phyloP scores from a whole-genome alignment of 2,888 invertebrate species.

The Vanessa cardui region DNA sequence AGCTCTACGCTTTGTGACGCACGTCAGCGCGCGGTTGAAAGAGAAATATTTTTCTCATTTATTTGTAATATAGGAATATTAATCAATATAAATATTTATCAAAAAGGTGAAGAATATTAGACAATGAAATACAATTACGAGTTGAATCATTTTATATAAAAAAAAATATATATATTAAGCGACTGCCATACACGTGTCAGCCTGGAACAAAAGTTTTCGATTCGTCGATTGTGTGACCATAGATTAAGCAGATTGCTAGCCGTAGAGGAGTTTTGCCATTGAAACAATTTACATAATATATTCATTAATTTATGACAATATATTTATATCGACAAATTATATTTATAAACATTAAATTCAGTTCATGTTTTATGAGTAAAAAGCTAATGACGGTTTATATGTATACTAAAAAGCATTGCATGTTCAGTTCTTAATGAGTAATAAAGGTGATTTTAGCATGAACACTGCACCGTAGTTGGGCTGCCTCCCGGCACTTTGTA shows the following conservation, averaged over 20 bases:
- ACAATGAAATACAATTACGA: background rate
- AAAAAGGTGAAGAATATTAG: no score
- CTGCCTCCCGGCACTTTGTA: conserved; percentile 47
- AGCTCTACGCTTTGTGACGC: conserved; percentile 32
- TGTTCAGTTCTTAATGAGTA: conserved; percentile 37
- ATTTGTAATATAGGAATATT: conserved; percentile 12
- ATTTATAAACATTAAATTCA: conserved; percentile 7
- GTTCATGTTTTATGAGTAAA: conserved; percentile 9
- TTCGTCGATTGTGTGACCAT: background rate
- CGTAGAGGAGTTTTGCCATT: background rate
- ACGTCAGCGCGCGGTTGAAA: conserved; percentile 11
- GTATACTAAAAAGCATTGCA: conserved; percentile 40
- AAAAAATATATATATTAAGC: conserved; percentile 1
- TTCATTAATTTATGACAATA: conserved; percentile 9
- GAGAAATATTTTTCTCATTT: conserved; percentile 12
- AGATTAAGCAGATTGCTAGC: conserved; percentile 10
- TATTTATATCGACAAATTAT: background rate
- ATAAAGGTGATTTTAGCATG: conserved; percentile 49
- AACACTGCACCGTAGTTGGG: conserved; percentile 55
- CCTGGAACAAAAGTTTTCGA: background rate
- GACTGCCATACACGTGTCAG: background rate
- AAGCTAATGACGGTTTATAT: background rate
- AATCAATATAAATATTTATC: background rate
- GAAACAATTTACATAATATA: conserved; percentile 2
- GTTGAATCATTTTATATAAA: conserved; percentile 24